Evolutionary conservation across 1,140 invertebrate species (phyloP).

Genomic region (Drosophila mauritiana): DNA sequence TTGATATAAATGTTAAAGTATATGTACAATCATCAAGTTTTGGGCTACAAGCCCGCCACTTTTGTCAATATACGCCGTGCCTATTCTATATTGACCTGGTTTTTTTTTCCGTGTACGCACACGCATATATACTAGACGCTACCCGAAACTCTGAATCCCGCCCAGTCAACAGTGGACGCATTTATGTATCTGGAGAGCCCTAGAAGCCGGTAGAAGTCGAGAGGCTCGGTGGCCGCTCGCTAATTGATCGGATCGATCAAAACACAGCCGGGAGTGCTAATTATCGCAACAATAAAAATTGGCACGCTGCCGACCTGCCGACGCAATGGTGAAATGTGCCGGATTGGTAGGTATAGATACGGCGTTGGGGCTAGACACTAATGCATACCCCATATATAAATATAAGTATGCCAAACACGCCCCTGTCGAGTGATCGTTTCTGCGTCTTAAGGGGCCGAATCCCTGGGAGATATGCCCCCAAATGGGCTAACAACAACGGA

Average conservation of each 20-base stretch:
- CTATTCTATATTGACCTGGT: neutral
- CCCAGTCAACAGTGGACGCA: neutral
- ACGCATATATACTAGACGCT: constrained; percentile 18
- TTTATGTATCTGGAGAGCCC: constrained; percentile 2
- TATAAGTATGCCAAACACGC: constrained; percentile 7
- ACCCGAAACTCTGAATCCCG: constrained; percentile 27
- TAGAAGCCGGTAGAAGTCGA: neutral
- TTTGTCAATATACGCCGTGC: too few species aligned
- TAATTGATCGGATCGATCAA: constrained; percentile 41
- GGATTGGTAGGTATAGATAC: too few species aligned
- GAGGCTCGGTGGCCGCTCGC: constrained; percentile 21
- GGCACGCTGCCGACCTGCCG: constrained; percentile 9
- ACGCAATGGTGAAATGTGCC: constrained; percentile 13
- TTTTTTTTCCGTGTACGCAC: constrained; percentile 1
- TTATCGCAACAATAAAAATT: constrained; percentile 28
- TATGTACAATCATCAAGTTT: too few species aligned
- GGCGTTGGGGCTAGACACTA: constrained; percentile 1
- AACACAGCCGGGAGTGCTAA: constrained; percentile 26
- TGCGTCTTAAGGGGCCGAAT: constrained; percentile 6
- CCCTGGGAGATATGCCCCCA: neutral
- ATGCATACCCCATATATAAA: neutral
- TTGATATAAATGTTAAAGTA: neutral
- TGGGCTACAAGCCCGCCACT: too few species aligned
- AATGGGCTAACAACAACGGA: neutral
- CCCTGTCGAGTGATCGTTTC: constrained; percentile 27